phyloP scores from a whole-genome alignment of 1,140 invertebrate genomes.

The Drosophila kohkoa region DNA sequence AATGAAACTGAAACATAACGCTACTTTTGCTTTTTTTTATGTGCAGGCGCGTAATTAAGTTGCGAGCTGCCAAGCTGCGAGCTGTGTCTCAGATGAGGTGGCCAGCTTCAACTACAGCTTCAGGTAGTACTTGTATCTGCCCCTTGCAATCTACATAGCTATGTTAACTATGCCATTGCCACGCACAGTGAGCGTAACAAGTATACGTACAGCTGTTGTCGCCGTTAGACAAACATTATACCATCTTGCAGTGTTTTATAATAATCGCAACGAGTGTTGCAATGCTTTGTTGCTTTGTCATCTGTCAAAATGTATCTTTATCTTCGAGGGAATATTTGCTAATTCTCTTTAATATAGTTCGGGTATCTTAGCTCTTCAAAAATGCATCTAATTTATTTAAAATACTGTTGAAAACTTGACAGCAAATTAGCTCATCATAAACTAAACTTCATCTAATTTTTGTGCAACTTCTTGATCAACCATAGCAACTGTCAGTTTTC shows the following conservation, averaged over 20 bases:
- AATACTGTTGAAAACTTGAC: no score
- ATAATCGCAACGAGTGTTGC: slow-evolving; percentile 22
- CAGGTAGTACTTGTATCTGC: slow-evolving; percentile 20
- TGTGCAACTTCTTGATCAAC: no score
- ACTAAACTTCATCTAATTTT: neutral
- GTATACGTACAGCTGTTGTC: slow-evolving; percentile 33
- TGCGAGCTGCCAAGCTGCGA: slow-evolving; percentile 16
- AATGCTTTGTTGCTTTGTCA: slow-evolving; percentile 18
- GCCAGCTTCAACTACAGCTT: slow-evolving; percentile 8
- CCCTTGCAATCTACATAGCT: slow-evolving; percentile 28
- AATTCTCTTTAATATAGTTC: neutral
- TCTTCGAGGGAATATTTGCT: neutral
- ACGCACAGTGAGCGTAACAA: slow-evolving; percentile 63
- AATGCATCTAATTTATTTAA: neutral
- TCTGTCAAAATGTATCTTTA: neutral
- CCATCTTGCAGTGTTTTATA: slow-evolving; percentile 30
- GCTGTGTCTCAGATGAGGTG: slow-evolving; percentile 7
- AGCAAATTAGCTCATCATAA: neutral
- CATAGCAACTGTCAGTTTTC: no score
- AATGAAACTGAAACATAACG: slow-evolving; percentile 76
- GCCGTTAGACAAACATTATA: slow-evolving; percentile 18
- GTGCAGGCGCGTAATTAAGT: slow-evolving; percentile 66
- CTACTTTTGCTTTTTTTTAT: slow-evolving; percentile 74
- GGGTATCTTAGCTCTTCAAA: neutral
- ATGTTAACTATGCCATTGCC: slow-evolving; percentile 61